Evolutionary conservation across 2,888 invertebrate species (phyloP), one percentile per base, ranked within the genome.

Genomic region (Nomada lathburiana): DNA sequence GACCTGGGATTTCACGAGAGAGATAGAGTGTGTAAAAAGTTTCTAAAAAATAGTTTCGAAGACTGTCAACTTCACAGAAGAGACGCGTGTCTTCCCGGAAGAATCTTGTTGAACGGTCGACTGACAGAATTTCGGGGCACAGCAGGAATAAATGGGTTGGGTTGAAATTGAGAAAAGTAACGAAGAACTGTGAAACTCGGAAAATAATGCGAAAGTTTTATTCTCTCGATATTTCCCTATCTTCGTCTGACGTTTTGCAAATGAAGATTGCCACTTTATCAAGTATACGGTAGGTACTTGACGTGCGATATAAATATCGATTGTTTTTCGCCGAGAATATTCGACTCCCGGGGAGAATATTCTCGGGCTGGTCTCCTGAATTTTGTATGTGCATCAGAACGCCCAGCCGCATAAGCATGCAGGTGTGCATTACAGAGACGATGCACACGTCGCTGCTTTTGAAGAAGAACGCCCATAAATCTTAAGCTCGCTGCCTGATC

Each of bases 351-450:
- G 16, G 13, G 16, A 55, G 36, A n/a, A 42, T 44, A 11, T 13
- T 7, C 42, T 23, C 42, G 11, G 7, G 11, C n/a, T 2, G 55
- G 11, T 13, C 29, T 23, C 11, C 26, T 57, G n/a, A 55, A 69
- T 69, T 69, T 44, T 69, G 18, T 23, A 44, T 44, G 26, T 44
- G 55, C 13, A 23, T 13, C 44, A 20, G 18, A 42, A 23, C 55
- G 18, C 55, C 20, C 2, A 0, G 18, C 11, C 44, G 57, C 26
- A 57, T 57, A 69, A 69, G 23, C 23, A 57, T 69, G 44, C 57
- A 69, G 68, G n/a, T 69, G 68, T 44, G 44, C 68, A 69, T 69
- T 57, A 57, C 68, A 16, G 68, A 18, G 42, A 67, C 68, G 55
- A 10, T 55, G 55, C 42, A 2, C 42, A 2, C 44, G 7, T 44